These are phyloP conservation scores for Proteles cristata DNA, from an alignment of 2,113 vertebrate species.

Conservation along the genomic window DNA sequence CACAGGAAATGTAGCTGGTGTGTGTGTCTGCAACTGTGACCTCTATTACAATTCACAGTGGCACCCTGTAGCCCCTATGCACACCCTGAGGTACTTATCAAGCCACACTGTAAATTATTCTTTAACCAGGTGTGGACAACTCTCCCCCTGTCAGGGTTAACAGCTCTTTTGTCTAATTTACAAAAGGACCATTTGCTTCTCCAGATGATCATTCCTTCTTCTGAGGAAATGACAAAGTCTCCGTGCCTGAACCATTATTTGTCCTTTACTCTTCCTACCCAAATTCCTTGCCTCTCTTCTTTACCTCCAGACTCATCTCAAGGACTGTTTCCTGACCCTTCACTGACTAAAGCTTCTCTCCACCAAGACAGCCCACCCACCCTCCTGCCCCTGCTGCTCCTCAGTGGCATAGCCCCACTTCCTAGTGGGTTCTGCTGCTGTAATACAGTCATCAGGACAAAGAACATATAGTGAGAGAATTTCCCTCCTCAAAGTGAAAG, in stretches of 20 bases:
- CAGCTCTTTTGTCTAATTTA: not conserved
- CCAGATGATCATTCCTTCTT: not conserved
- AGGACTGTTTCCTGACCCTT: not conserved
- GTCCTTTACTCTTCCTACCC: not conserved
- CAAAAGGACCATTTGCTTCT: not conserved
- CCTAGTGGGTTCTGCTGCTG: not conserved
- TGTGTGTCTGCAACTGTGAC: not conserved
- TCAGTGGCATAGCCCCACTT: not conserved
- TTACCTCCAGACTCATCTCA: not conserved
- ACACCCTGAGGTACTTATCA: not conserved
- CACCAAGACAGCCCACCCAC: not conserved
- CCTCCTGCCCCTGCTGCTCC: not conserved
- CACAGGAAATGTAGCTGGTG: not conserved
- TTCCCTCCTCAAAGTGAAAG: not conserved
- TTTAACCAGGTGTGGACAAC: not conserved
- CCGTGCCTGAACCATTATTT: not conserved
- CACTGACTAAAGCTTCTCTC: not conserved
- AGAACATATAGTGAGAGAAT: not conserved
- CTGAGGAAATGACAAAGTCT: not conserved
- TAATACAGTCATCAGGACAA: not conserved
- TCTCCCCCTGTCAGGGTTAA: not conserved
- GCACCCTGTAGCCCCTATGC: no score
- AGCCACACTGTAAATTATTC: not conserved
- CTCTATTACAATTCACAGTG: no score
- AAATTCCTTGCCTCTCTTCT: not conserved